phyloP scores from a whole-genome alignment of 2,113 vertebrate genomes.

The Cryptomyrus ogoouensis region DNA sequence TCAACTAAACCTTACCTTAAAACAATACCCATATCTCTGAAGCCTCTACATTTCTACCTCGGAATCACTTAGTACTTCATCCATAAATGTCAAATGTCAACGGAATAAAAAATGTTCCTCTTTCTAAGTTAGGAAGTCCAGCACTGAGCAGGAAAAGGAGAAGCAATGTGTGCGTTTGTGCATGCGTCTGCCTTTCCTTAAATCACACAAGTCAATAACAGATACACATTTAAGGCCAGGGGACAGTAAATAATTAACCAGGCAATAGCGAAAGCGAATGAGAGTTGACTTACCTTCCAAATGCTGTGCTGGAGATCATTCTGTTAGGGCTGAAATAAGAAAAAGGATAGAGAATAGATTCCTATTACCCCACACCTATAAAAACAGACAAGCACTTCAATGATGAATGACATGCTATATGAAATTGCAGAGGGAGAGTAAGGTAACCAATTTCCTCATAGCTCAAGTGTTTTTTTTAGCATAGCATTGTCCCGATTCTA shows the following conservation, averaged over 20 bases:
- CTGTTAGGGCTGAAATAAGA: conserved; percentile 76
- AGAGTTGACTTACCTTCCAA: conserved; percentile 78
- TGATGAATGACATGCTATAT: background rate
- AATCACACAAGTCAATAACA: background rate
- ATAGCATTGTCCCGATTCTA: conserved; percentile 31
- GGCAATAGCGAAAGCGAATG: background rate
- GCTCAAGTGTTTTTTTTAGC: conserved; percentile 20
- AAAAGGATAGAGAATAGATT: conserved; percentile 20
- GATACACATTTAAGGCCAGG: background rate
- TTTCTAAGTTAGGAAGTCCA: background rate
- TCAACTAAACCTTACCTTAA: background rate
- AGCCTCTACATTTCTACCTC: background rate
- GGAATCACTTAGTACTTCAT: background rate
- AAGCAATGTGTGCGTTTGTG: background rate
- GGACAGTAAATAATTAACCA: conserved; percentile 13
- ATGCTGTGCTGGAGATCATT: conserved; percentile 93
- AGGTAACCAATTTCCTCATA: background rate
- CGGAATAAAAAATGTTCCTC: background rate
- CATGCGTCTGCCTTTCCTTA: background rate
- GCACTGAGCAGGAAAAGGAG: background rate
- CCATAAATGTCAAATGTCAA: background rate
- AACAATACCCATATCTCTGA: background rate
- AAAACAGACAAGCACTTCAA: background rate
- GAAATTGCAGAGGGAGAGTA: background rate
- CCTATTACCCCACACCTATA: conserved; percentile 8